A percentile compares a stretch with the other conserved stretches of the same genome.
These are phyloP conservation scores for Lanistes nyassanus DNA, from an alignment of 1,140 invertebrate species.

Conservation along the genomic window DNA sequence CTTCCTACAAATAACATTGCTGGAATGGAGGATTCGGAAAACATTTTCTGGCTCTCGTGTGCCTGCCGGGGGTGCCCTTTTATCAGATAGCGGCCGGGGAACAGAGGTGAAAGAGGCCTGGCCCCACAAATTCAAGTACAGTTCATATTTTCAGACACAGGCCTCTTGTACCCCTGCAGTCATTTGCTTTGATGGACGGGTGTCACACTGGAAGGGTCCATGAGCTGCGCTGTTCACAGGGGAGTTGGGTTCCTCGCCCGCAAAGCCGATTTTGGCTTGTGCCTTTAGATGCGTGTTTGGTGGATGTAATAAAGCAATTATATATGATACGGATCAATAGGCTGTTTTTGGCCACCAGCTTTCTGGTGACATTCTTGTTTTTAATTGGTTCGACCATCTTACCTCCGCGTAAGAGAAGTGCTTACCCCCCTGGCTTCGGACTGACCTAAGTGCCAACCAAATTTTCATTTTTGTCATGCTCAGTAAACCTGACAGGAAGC, in stretches of 20 bases:
- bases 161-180: slow-evolving; percentile 57
- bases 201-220: slow-evolving; percentile 62
- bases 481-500: slow-evolving; percentile 62
- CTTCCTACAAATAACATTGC: slow-evolving; percentile 13
- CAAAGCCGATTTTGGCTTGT: background rate
- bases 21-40: slow-evolving; percentile 6
- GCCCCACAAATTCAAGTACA: slow-evolving; percentile 50
- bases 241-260: slow-evolving; percentile 23
- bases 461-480: slow-evolving; percentile 64
- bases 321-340: too few species aligned
- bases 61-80: slow-evolving; percentile 19
- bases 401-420: too few species aligned
- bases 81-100: slow-evolving; percentile 30
- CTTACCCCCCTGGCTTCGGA: slow-evolving; percentile 32
- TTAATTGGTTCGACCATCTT: too few species aligned
- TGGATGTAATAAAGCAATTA: too few species aligned
- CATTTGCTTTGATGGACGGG: slow-evolving; percentile 63
- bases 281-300: too few species aligned
- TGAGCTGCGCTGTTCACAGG: slow-evolving; percentile 30
- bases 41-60: slow-evolving; percentile 8
- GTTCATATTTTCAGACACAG: slow-evolving; percentile 53
- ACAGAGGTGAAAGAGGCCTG: slow-evolving; percentile 34
- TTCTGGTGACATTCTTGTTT: too few species aligned
- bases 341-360: too few species aligned
- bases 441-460: slow-evolving; percentile 57